Conservation (phyloP, 2,113 vertebrate genomes). For the Sisor rabdophorus region DNA sequence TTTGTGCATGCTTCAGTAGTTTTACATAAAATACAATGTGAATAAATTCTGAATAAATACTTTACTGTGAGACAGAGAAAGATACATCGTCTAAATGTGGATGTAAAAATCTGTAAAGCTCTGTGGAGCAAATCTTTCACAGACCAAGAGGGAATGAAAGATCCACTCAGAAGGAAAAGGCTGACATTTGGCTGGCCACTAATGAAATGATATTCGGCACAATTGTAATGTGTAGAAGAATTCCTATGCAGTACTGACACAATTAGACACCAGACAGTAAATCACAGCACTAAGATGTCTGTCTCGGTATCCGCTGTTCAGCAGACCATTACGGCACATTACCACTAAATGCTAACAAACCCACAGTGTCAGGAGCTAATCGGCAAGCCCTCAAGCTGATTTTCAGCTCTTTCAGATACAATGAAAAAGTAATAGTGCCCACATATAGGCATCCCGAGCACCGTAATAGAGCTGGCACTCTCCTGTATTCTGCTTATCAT, state of each 20-base stretch:
- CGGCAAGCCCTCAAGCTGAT: slow-evolving; percentile 20
- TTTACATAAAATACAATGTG: slow-evolving; percentile 1
- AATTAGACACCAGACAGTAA: slow-evolving; percentile 38
- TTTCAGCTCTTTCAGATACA: slow-evolving; percentile 8
- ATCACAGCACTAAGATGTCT: slow-evolving; percentile 37
- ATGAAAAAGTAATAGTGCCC: slow-evolving; percentile 34
- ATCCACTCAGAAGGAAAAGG: no score
- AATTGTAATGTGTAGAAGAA: slow-evolving; percentile 48
- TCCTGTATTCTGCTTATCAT: slow-evolving; percentile 23
- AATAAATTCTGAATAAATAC: no score
- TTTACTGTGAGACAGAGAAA: background rate
- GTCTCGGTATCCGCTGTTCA: background rate
- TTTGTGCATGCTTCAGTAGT: background rate
- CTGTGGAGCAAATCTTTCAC: no score
- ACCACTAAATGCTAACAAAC: slow-evolving; percentile 41
- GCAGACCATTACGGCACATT: slow-evolving; percentile 24
- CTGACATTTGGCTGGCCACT: slow-evolving; percentile 49
- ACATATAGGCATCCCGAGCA: slow-evolving; percentile 32
- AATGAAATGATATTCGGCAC: slow-evolving; percentile 52
- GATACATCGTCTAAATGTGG: background rate
- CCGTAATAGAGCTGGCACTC: slow-evolving; percentile 35
- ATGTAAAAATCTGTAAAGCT: no score
- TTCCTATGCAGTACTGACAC: slow-evolving; percentile 53
- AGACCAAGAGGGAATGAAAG: no score
- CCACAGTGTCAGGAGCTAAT: slow-evolving; percentile 32